Base-by-base conservation (phyloP, 1,140 invertebrate species). In the Grapholita molesta region DNA sequence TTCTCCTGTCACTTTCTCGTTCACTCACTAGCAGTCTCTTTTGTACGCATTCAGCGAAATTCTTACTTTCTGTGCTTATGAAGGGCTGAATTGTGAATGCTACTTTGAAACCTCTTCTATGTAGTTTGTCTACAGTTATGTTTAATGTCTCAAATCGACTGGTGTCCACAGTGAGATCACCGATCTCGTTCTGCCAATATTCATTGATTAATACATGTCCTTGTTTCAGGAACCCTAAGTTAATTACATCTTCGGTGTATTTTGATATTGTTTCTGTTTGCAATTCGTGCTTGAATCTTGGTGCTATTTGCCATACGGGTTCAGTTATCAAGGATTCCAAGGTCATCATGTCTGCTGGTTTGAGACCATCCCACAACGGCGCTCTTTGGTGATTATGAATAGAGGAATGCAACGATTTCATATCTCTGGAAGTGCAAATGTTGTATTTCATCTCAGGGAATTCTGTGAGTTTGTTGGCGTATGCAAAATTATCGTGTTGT, bases 31-130 rank as follows among this genome's bases (percentile, higher is more conserved):
- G 77, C 24, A 96, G 77, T 70, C 94, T 92, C 53, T 94, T 95
- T 35, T 94, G 90, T 0, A 98, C 96, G 1, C 96, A 95, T 66
- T 96, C 94, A 53, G 94, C 94, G 80, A 97, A 97, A 77, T 96
- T 97, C 1, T 85, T 85, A 66, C 96, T 96, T 73, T 97, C 96
- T 0, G 96, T 97, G 32, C 96, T 96, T 55, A 98, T 96, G 78
- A 97, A 98, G 0, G 97, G 97, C 74, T 97, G 96, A 1, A 98
- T 94, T 0, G 96, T 95, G 72, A 98, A 95, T 0, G 96, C 95
- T 23, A 98, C 95, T 83, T 96, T 95, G 67, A 98, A 98, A 1
- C 97, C 97, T 76, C 97, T 92, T 33, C 97, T 92, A 70, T 96
- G 95, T 24, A 97, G 94, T 52, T 97, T 96, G 76, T 96, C 95